These are phyloP conservation scores for Idaea aversata DNA, from an alignment of 2,888 invertebrate genomes.

Conservation along the genomic window DNA sequence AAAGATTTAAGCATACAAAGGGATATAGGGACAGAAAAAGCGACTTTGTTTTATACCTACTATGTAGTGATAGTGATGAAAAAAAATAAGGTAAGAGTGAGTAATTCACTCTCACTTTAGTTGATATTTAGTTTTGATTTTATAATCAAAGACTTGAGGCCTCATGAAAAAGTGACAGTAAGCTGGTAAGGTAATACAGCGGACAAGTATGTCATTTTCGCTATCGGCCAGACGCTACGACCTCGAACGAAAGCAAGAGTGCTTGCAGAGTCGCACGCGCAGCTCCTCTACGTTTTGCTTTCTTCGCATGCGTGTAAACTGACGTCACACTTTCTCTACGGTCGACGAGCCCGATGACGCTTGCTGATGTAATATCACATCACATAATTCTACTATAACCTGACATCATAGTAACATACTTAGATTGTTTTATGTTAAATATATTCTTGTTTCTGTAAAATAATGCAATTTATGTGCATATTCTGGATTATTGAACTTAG, in stretches of 20 bases:
- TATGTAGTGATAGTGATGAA: no score
- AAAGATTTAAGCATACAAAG: no score
- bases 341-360: constrained; percentile 52
- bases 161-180: constrained; percentile 68
- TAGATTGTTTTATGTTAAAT: constrained; percentile 30
- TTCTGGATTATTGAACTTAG: background rate
- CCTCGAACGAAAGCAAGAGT: constrained; percentile 75
- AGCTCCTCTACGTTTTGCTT: constrained; percentile 52
- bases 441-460: background rate
- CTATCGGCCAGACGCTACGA: constrained; percentile 72
- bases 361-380: constrained; percentile 62
- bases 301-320: constrained; percentile 65
- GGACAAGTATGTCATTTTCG: constrained; percentile 72
- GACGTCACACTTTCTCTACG: constrained; percentile 75
- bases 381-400: constrained; percentile 38
- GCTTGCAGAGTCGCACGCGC: constrained; percentile 61
- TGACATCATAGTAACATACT: background rate
- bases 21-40: no score
- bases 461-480: background rate
- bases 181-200: constrained; percentile 42
- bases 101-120: constrained; percentile 43
- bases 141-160: constrained; percentile 71
- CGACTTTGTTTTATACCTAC: no score
- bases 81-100: constrained; percentile 38
- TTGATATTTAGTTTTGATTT: constrained; percentile 60